These are phyloP conservation scores for Halyomorpha halys DNA, from an alignment of 1,140 invertebrate genomes.

Conservation along the genomic window DNA sequence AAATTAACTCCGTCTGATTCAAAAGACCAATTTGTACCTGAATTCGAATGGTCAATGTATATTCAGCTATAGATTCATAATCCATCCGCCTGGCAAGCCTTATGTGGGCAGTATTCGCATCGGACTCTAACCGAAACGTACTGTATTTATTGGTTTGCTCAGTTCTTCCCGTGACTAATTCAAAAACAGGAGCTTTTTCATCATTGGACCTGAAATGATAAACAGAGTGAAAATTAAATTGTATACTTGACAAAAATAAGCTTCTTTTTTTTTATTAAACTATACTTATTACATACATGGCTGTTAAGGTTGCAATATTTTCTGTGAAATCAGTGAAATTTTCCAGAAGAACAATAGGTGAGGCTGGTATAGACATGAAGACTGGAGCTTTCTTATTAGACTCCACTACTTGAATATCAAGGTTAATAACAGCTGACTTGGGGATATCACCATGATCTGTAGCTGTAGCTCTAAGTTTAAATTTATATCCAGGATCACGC, in stretches of 20 bases:
- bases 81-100: slow-evolving; percentile 61
- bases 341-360: slow-evolving; percentile 57
- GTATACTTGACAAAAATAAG: not conserved
- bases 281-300: slow-evolving; percentile 45
- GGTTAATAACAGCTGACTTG: slow-evolving; percentile 52
- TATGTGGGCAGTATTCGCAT: slow-evolving; percentile 57
- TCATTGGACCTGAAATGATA: slow-evolving; percentile 50
- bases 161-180: slow-evolving; percentile 66
- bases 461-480: slow-evolving; percentile 61
- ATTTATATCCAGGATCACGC: slow-evolving; percentile 54
- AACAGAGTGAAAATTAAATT: no score
- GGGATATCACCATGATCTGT: slow-evolving; percentile 58
- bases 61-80: slow-evolving; percentile 71
- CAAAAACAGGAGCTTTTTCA: slow-evolving; percentile 61
- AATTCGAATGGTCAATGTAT: slow-evolving; percentile 69
- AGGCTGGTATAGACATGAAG: slow-evolving; percentile 46
- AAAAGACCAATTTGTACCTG: slow-evolving; percentile 35
- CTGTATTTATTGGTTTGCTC: slow-evolving; percentile 71
- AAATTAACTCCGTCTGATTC: not conserved
- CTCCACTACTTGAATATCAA: slow-evolving; percentile 73
- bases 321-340: slow-evolving; percentile 56
- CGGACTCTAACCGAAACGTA: slow-evolving; percentile 60
- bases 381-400: slow-evolving; percentile 77
- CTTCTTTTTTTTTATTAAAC: not conserved
- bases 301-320: slow-evolving; percentile 55